Evolutionary conservation across 2,797 vertebrate genomes (phyloP).

Genomic region (Lepidocolaptes lacrymiger): DNA sequence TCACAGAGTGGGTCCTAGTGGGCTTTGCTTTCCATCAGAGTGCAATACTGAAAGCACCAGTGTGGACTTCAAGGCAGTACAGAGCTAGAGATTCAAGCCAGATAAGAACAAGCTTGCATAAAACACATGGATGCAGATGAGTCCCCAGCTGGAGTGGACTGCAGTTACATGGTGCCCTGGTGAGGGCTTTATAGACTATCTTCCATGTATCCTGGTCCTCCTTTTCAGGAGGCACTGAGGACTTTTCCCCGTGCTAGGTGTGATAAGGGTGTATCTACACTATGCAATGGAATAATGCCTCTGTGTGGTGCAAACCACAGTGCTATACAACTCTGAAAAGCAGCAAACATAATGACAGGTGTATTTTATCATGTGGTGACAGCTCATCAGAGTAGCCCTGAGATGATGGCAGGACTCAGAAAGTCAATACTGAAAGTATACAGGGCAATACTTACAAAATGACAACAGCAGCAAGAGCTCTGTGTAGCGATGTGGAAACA

Average conservation of each 20-base stretch:
- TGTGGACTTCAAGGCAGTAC: neutral
- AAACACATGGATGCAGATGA: accelerated
- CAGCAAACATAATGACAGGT: neutral
- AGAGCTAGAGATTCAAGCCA: neutral
- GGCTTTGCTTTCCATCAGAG: neutral
- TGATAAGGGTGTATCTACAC: neutral
- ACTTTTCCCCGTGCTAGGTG: neutral
- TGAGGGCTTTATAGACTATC: neutral
- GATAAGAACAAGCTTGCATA: neutral
- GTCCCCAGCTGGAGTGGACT: neutral
- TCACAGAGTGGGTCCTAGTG: neutral
- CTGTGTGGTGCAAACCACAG: neutral
- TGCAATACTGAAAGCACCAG: neutral
- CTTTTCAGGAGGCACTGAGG: neutral
- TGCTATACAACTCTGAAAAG: neutral
- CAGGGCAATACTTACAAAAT: neutral
- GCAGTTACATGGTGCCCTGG: neutral
- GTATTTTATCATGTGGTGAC: neutral
- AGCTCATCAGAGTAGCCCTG: neutral
- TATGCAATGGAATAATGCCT: neutral
- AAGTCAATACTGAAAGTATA: too few relatives aligned
- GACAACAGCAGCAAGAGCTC: neutral
- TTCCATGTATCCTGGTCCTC: neutral
- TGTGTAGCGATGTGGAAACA: neutral
- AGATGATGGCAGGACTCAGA: neutral